A percentile compares a stretch with the other conserved stretches of the same genome.
phyloP scores from a whole-genome alignment of 2,888 invertebrate genomes.

The Penaeus monodon region DNA sequence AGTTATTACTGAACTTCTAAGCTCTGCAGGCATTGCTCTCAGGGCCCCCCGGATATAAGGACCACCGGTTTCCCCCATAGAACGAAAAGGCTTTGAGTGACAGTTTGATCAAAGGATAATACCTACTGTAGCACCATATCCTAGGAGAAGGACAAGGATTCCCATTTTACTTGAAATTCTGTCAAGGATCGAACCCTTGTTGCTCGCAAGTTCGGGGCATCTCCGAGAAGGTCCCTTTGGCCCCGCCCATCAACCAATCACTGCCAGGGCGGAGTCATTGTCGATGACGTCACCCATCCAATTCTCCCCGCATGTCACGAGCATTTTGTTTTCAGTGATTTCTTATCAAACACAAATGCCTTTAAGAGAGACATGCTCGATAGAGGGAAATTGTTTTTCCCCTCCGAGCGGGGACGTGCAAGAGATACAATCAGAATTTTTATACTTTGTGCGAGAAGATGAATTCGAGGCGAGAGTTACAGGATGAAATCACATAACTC shows the following conservation, averaged over 20 bases:
- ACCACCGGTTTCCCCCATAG: too few species aligned
- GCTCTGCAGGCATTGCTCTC: slow-evolving; percentile 4
- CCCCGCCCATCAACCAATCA: slow-evolving; percentile 51
- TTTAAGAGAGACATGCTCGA: not conserved
- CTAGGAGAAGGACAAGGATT: slow-evolving; percentile 3
- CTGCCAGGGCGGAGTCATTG: slow-evolving; percentile 12
- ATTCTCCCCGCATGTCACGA: slow-evolving; percentile 48
- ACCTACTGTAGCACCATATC: not conserved
- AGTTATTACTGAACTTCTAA: not conserved
- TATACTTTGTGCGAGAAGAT: too few species aligned
- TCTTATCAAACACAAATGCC: not conserved
- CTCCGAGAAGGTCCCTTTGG: slow-evolving; percentile 6
- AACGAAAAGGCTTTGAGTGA: too few species aligned
- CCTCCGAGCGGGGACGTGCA: too few species aligned
- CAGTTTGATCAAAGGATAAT: too few species aligned
- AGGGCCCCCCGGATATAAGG: not conserved
- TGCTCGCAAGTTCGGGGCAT: slow-evolving; percentile 5
- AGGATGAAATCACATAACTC: slow-evolving; percentile 1
- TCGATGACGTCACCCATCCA: slow-evolving; percentile 42
- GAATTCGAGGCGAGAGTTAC: too few species aligned
- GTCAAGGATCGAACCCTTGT: slow-evolving; percentile 46
- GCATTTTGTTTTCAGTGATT: slow-evolving; percentile 16
- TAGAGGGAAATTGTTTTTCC: too few species aligned
- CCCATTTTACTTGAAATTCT: slow-evolving; percentile 37
- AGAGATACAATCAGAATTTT: too few species aligned